Conservation (phyloP, 2,113 vertebrate species). For the Salvelinus sp. region DNA sequence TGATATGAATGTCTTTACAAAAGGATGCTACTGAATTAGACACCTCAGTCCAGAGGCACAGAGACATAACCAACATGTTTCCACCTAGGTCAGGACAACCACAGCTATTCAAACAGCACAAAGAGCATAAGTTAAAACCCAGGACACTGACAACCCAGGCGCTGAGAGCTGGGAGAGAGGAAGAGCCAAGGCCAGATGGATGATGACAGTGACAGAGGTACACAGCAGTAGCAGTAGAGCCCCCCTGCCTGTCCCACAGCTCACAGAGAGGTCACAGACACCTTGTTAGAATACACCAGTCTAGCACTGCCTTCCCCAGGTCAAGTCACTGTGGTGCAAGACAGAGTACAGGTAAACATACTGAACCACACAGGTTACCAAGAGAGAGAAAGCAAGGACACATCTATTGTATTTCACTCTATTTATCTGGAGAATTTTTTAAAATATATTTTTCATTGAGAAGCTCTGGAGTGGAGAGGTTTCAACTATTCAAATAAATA, state of each 20-base stretch:
- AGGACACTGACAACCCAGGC: neutral
- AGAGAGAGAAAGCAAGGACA: neutral
- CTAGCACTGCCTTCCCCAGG: constrained; percentile 14
- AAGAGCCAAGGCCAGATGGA: constrained; percentile 26
- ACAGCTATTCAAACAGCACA: constrained; percentile 15
- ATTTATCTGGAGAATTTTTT: neutral
- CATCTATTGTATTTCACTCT: neutral
- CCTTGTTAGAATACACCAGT: constrained; percentile 37
- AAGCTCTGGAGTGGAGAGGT: too few relatives aligned
- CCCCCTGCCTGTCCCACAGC: constrained; percentile 28
- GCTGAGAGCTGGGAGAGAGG: constrained; percentile 6
- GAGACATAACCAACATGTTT: constrained; percentile 30
- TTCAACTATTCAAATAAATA: too few relatives aligned
- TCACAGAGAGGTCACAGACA: constrained; percentile 42
- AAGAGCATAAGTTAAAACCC: constrained; percentile 7
- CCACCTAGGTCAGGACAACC: constrained; percentile 13
- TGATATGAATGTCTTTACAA: constrained; percentile 12
- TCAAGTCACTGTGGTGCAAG: constrained; percentile 22
- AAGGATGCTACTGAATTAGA: constrained; percentile 6
- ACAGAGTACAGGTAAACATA: neutral
- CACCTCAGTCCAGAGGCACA: constrained; percentile 22
- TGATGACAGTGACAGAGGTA: constrained; percentile 26
- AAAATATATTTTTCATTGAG: too few relatives aligned
- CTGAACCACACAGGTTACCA: neutral
- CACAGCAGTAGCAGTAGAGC: neutral